A percentile compares a stretch with the other conserved stretches of the same genome.
Conservation (phyloP, 2,797 vertebrate genomes). For the Gorsachius magnificus region DNA sequence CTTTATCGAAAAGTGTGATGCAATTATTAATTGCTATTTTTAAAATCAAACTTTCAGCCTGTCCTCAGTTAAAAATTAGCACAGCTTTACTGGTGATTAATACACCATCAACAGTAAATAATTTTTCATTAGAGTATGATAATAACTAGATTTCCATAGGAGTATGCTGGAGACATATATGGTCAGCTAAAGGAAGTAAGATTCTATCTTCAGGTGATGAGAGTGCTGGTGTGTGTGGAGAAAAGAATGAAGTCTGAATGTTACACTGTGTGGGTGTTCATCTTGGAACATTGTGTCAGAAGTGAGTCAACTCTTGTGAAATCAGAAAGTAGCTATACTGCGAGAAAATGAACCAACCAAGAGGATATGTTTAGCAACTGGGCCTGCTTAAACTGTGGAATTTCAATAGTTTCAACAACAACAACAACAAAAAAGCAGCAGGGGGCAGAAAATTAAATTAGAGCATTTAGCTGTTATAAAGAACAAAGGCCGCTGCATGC, state of each 20-base stretch:
- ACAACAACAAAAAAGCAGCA: background rate
- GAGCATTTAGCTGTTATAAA: background rate
- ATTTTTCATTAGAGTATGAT: background rate
- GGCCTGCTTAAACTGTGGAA: background rate
- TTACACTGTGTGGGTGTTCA: conserved; percentile 10
- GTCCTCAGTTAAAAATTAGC: background rate
- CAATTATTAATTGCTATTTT: background rate
- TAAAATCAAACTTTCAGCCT: background rate
- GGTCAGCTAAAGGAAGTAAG: background rate
- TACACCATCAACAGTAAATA: background rate
- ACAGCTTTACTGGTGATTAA: background rate
- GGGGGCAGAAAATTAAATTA: background rate
- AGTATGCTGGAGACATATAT: background rate
- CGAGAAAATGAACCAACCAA: conserved; percentile 18
- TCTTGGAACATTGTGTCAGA: conserved; percentile 46
- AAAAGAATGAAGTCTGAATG: conserved; percentile 2
- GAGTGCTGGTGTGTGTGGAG: background rate
- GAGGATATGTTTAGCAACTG: conserved; percentile 39
- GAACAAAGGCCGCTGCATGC: background rate
- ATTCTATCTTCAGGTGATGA: background rate
- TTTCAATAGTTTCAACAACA: background rate
- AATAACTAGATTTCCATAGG: background rate
- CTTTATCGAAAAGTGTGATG: background rate
- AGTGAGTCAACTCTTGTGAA: conserved; percentile 55
- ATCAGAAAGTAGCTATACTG: conserved; percentile 10